phyloP scores from a whole-genome alignment of 1,140 invertebrate genomes.

The Vollenhovia emeryi region DNA sequence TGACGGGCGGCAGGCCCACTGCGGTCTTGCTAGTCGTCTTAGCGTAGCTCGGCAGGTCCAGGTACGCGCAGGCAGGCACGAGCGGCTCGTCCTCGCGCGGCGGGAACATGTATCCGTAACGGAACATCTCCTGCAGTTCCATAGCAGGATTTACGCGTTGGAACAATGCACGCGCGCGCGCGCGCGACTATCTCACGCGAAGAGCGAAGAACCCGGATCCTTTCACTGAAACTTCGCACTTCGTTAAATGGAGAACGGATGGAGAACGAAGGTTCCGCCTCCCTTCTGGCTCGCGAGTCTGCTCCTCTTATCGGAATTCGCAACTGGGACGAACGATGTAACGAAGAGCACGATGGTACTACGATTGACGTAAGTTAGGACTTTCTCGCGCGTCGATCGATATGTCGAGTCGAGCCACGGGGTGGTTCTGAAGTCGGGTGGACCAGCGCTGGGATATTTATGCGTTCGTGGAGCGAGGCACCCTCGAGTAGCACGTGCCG shows the following conservation, averaged over 20 bases:
- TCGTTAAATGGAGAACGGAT: constrained; percentile 8
- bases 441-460: constrained; percentile 78
- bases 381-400: constrained; percentile 1
- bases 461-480: constrained; percentile 81
- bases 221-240: constrained; percentile 63
- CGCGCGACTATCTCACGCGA: background rate
- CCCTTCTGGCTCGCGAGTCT: too few relatives aligned
- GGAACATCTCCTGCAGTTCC: constrained; percentile 84
- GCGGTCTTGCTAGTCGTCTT: constrained; percentile 71
- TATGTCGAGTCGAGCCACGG: constrained; percentile 61
- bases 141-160: constrained; percentile 52
- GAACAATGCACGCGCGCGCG: background rate
- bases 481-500: constrained; percentile 83
- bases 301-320: background rate
- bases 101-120: constrained; percentile 83
- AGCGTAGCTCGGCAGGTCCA: constrained; percentile 78
- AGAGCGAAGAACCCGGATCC: background rate
- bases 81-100: constrained; percentile 76
- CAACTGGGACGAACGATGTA: background rate
- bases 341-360: background rate
- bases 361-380: background rate
- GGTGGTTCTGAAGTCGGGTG: constrained; percentile 78
- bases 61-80: constrained; percentile 67
- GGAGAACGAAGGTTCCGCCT: constrained; percentile 1
- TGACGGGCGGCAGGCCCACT: constrained; percentile 78